These are phyloP conservation scores for Channa striata DNA, from an alignment of 2,797 vertebrate species.

Conservation along the genomic window DNA sequence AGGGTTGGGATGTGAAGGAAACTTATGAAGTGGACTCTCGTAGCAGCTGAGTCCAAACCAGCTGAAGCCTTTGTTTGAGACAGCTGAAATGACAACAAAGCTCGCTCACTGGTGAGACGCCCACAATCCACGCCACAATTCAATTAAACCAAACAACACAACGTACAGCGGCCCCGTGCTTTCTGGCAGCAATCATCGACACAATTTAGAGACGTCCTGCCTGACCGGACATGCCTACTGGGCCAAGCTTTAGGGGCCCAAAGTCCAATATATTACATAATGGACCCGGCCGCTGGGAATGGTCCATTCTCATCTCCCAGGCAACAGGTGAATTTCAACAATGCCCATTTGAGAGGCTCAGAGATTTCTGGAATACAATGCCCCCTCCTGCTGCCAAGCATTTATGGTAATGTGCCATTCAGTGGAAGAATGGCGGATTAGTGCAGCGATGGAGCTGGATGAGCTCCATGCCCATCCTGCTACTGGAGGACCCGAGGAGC, in stretches of 20 bases:
- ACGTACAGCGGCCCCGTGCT: constrained; percentile 28
- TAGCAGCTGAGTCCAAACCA: constrained; percentile 32
- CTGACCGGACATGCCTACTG: constrained; percentile 43
- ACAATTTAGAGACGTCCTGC: constrained; percentile 43
- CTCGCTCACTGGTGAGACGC: constrained; percentile 48
- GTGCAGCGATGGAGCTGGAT: constrained; percentile 72
- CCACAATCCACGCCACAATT: constrained; percentile 61
- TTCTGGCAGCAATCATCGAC: constrained; percentile 46
- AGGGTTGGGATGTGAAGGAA: constrained; percentile 9
- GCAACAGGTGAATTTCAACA: constrained; percentile 79
- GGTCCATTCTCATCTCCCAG: constrained; percentile 55
- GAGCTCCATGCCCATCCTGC: constrained; percentile 58
- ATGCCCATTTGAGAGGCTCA: constrained; percentile 67
- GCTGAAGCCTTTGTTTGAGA: constrained; percentile 47
- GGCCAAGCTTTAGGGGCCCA: constrained; percentile 51
- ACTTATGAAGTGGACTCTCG: constrained; percentile 23
- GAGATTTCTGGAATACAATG: constrained; percentile 75
- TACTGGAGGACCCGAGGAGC: constrained; percentile 36
- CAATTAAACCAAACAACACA: constrained; percentile 60
- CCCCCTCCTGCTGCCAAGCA: constrained; percentile 67
- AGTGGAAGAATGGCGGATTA: constrained; percentile 79
- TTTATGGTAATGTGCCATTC: constrained; percentile 80
- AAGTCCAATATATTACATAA: constrained; percentile 65
- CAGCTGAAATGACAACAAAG: constrained; percentile 40
- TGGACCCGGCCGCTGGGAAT: constrained; percentile 49